These are phyloP conservation scores for Myrmecobius fasciatus DNA, from an alignment of 2,113 vertebrate species.

Conservation along the genomic window DNA sequence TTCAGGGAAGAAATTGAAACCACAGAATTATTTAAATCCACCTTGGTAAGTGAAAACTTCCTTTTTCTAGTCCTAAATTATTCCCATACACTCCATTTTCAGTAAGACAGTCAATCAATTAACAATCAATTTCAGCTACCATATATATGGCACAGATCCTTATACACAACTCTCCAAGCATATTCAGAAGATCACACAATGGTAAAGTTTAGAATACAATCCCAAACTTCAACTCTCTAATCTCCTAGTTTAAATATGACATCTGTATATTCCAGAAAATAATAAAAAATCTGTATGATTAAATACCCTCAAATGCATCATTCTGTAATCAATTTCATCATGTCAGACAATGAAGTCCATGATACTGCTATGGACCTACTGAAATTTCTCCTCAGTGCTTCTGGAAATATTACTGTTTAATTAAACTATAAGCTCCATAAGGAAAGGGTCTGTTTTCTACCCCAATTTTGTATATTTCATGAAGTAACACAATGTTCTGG, in stretches of 20 bases:
- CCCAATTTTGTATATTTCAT: background rate
- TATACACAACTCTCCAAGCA: background rate
- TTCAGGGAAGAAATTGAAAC: background rate
- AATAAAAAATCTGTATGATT: background rate
- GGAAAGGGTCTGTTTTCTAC: background rate
- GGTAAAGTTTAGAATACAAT: background rate
- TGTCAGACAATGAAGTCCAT: background rate
- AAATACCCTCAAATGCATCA: background rate
- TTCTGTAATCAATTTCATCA: background rate
- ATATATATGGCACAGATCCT: background rate
- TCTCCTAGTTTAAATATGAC: background rate
- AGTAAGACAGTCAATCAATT: background rate
- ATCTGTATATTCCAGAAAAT: background rate
- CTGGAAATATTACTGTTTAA: background rate
- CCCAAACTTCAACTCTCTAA: background rate
- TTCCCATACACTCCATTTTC: background rate
- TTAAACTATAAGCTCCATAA: background rate
- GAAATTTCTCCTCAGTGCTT: background rate
- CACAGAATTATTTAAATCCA: slow-evolving; percentile 15
- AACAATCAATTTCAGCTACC: background rate
- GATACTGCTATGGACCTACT: background rate
- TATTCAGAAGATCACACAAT: background rate
- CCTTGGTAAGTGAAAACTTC: background rate
- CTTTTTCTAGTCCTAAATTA: background rate
- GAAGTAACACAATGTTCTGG: background rate